Conservation (phyloP, 2,888 invertebrate species). For the Serrognathus titanus region DNA sequence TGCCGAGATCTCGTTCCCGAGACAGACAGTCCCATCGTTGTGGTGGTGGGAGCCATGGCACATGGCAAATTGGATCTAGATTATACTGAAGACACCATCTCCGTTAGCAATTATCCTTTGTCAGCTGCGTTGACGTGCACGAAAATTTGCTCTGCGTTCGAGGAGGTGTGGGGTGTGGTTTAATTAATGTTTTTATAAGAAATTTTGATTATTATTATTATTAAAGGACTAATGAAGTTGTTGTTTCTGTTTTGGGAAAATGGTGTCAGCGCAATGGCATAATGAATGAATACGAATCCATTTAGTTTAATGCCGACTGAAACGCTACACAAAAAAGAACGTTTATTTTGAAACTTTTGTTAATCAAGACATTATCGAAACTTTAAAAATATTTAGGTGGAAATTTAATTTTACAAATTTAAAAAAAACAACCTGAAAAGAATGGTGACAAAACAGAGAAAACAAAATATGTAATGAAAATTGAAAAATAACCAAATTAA, state of each 20-base stretch:
- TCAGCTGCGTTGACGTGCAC: conserved; percentile 96
- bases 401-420: too few species aligned
- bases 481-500: too few species aligned
- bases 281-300: too few species aligned
- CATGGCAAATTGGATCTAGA: conserved; percentile 87
- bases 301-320: not conserved
- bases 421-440: too few species aligned
- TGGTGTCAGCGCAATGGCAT: too few species aligned
- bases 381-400: too few species aligned
- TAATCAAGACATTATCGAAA: too few species aligned
- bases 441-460: too few species aligned
- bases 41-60: conserved; percentile 96
- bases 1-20: conserved; percentile 76
- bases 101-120: conserved; percentile 94
- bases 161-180: conserved; percentile 82
- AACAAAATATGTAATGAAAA: too few species aligned
- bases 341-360: not conserved
- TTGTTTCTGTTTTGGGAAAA: not conserved
- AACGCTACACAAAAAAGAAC: not conserved
- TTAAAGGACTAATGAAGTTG: too few species aligned
- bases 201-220: not conserved
- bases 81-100: conserved; percentile 86
- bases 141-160: conserved; percentile 91
- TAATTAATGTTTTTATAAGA: conserved; percentile 4
- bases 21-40: conserved; percentile 77